Percentiles rank a stretch among this genome's conserved stretches.
phyloP scores from a whole-genome alignment of 92 coral and sea anemone genomes.

The Zoanthus gigantus region DNA sequence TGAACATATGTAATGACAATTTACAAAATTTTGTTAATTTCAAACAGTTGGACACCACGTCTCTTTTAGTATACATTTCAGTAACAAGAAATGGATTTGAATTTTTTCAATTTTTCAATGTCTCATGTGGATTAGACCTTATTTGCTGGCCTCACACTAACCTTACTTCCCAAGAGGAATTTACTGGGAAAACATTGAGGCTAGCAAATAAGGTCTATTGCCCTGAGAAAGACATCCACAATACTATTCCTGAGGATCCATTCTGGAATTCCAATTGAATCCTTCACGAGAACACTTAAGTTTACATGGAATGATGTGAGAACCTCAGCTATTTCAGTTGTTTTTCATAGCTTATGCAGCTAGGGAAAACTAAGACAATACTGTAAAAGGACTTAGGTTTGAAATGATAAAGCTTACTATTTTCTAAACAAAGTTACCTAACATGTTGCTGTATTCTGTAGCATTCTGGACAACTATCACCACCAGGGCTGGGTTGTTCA shows the following conservation, averaged over 20 bases:
- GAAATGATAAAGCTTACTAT: slow-evolving; percentile 19
- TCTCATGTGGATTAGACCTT: neutral
- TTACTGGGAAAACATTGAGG: neutral
- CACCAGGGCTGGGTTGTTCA: too few species aligned
- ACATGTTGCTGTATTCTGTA: too few species aligned
- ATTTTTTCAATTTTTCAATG: neutral
- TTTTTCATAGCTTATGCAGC: neutral
- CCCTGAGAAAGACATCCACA: slow-evolving; percentile 26
- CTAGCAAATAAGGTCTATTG: neutral
- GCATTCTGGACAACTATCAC: neutral
- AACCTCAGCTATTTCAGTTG: slow-evolving; percentile 12
- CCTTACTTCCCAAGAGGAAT: neutral
- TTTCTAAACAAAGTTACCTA: too few species aligned
- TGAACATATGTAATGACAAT: too few species aligned
- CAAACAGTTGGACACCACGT: too few species aligned
- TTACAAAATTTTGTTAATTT: too few species aligned
- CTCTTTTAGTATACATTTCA: too few species aligned
- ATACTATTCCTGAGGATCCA: slow-evolving; percentile 15
- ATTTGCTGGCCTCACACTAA: neutral
- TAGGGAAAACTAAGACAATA: too few species aligned
- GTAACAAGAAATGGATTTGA: neutral
- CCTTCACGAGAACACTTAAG: slow-evolving; percentile 20
- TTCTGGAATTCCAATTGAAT: slow-evolving; percentile 2
- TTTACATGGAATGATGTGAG: slow-evolving; percentile 19
- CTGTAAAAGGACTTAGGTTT: too few species aligned